Evolutionary conservation across 2,113 vertebrate genomes (phyloP).

Genomic region (Erythrolamprus reginae): DNA sequence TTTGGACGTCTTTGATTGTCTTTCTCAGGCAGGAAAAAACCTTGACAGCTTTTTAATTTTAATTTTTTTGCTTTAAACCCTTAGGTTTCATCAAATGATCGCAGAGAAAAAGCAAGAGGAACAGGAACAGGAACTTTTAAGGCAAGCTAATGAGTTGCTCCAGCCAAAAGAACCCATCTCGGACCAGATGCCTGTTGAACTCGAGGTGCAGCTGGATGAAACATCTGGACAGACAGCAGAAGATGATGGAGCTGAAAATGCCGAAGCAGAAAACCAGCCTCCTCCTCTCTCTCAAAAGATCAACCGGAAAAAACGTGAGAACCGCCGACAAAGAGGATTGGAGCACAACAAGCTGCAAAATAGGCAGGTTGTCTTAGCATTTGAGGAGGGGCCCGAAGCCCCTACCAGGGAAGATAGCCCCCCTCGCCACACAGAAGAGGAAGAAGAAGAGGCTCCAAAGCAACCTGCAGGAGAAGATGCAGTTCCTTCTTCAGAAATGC

Average conservation of each 20-base stretch:
- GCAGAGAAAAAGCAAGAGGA: constrained; percentile 32
- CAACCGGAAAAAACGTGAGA: constrained; percentile 86
- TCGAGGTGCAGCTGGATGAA: neutral
- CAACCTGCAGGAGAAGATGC: neutral
- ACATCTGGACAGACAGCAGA: neutral
- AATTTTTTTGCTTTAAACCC: neutral
- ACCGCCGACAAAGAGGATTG: constrained; percentile 84
- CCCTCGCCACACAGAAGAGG: neutral
- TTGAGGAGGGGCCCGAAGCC: constrained; percentile 54
- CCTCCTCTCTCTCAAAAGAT: constrained; percentile 2
- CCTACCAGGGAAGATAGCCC: neutral
- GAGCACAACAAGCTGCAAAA: constrained; percentile 88
- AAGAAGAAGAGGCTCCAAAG: constrained; percentile 4
- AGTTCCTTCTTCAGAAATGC: neutral
- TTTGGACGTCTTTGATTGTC: too few species aligned
- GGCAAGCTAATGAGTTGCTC: neutral
- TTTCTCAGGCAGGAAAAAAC: too few species aligned
- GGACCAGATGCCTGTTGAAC: neutral
- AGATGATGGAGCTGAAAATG: neutral
- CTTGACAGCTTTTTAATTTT: too few species aligned
- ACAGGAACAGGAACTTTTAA: constrained; percentile 58
- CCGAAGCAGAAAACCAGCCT: neutral
- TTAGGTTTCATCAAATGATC: constrained; percentile 63
- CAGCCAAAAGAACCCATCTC: neutral
- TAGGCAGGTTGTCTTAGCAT: constrained; percentile 63